Conservation (phyloP, 2,113 vertebrate genomes). For the Catharus fuscescens region DNA sequence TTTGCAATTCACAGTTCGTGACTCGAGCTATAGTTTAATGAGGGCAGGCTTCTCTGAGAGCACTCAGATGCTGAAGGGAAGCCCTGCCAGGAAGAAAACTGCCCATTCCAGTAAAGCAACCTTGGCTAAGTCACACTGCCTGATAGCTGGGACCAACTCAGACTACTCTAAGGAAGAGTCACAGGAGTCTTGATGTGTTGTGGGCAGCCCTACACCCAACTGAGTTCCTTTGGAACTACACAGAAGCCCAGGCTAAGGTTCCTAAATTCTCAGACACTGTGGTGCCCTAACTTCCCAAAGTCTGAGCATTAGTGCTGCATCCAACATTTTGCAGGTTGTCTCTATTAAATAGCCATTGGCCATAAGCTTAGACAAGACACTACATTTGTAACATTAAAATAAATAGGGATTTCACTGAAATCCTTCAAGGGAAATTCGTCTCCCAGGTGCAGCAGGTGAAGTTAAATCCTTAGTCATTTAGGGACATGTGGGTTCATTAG, state of each 20-base stretch:
- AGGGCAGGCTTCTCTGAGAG: not conserved
- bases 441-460: not conserved
- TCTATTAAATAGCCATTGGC: not conserved
- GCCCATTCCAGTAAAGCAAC: not conserved
- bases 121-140: not conserved
- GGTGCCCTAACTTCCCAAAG: not conserved
- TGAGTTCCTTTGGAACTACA: not conserved
- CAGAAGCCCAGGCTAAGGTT: not conserved
- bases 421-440: not conserved
- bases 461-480: not conserved
- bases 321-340: not conserved
- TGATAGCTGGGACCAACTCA: not conserved
- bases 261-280: not conserved
- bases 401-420: not conserved
- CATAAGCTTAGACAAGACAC: not conserved
- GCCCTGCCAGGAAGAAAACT: not conserved
- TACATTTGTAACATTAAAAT: not conserved
- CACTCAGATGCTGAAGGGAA: not conserved
- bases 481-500: not conserved
- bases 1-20: not conserved
- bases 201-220: not conserved
- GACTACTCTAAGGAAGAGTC: not conserved
- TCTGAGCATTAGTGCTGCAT: accelerated
- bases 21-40: not conserved
- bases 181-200: not conserved